Percentiles rank a stretch among this genome's conserved stretches.
These are phyloP conservation scores for Rallus limicola DNA, from an alignment of 2,113 vertebrate species.

Conservation along the genomic window DNA sequence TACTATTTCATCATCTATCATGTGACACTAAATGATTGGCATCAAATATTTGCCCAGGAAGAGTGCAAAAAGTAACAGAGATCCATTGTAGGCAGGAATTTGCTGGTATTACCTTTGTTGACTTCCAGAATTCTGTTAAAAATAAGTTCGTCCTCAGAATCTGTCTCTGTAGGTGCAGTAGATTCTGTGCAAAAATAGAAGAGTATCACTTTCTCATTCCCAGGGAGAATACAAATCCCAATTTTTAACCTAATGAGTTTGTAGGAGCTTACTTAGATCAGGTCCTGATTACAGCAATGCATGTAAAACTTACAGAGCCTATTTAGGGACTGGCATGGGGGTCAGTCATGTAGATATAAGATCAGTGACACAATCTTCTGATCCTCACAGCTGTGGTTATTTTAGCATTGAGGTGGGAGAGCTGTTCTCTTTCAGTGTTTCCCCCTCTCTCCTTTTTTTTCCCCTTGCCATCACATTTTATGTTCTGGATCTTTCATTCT, in stretches of 20 bases:
- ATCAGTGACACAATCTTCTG: neutral
- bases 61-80: neutral
- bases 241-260: neutral
- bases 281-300: neutral
- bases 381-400: neutral
- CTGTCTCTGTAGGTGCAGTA: neutral
- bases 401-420: neutral
- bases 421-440: neutral
- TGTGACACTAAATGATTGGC: no score
- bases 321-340: neutral
- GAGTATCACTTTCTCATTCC: neutral
- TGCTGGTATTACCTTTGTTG: constrained; percentile 49
- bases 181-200: constrained; percentile 42
- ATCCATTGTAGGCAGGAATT: neutral
- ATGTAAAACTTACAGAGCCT: neutral
- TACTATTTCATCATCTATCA: no score
- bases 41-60: no score
- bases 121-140: constrained; percentile 53
- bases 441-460: neutral
- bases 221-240: neutral
- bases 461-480: neutral
- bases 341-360: neutral
- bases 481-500: neutral
- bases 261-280: neutral
- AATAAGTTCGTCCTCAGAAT: neutral